phyloP scores from a whole-genome alignment of 2,797 vertebrate genomes.

The Chromobotia macracanthus region DNA sequence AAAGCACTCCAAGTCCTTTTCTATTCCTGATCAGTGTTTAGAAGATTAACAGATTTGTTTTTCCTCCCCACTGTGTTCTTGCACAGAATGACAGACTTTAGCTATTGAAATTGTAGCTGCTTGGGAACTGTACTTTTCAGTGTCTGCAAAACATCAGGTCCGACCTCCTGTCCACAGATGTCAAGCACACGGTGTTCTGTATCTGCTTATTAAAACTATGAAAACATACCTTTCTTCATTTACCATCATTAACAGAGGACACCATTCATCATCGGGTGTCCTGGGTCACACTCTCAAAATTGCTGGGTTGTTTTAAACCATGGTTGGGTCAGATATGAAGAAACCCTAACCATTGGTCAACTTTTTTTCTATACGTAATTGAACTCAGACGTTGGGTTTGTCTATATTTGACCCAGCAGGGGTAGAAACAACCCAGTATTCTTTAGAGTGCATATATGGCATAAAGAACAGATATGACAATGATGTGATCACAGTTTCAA shows the following conservation, averaged over 20 bases:
- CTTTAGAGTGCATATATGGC: no score
- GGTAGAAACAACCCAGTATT: no score
- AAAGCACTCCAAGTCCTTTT: slow-evolving; percentile 81
- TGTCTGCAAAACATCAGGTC: background rate
- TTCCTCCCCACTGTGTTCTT: background rate
- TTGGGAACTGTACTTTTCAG: background rate
- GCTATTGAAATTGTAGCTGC: no score
- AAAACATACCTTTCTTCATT: background rate
- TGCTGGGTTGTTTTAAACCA: no score
- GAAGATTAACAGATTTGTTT: slow-evolving; percentile 57
- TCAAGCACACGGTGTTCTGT: background rate
- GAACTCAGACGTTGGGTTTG: no score
- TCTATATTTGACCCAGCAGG: no score
- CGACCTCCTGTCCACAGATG: background rate
- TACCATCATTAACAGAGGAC: background rate
- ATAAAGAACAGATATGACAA: no score
- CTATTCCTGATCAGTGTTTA: slow-evolving; percentile 82
- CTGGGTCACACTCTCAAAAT: no score
- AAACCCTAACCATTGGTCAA: no score
- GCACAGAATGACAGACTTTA: background rate
- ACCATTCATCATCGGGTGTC: background rate
- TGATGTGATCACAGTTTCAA: no score
- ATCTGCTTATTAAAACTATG: background rate
- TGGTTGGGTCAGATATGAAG: no score
- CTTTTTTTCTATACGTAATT: no score